Evolutionary conservation across 37 sponge, comb jelly and placozoan genomes (phyloP).

Genomic region (Chondrosia reniformis): DNA sequence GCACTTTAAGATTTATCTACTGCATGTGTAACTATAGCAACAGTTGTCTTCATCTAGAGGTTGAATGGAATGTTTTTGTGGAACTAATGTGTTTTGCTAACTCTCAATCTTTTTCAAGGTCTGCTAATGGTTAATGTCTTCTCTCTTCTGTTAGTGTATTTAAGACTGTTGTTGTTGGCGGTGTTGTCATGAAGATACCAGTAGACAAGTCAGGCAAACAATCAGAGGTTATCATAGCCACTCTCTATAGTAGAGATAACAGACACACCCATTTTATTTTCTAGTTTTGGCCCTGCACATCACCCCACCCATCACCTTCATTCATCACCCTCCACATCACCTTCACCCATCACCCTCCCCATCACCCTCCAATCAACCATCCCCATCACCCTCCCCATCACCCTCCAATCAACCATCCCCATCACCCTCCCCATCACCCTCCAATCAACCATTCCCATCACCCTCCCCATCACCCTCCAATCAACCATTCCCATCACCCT

Average conservation of each 20-base stretch:
- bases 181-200: conserved; percentile 17
- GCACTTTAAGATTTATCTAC: no score
- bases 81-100: no score
- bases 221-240: neutral
- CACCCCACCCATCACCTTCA: neutral
- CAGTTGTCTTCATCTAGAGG: no score
- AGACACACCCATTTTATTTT: no score
- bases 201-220: neutral
- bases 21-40: no score
- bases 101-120: neutral
- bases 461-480: neutral
- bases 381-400: neutral
- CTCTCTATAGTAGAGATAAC: no score
- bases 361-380: neutral
- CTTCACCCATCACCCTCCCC: neutral
- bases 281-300: neutral
- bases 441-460: neutral
- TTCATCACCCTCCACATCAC: neutral
- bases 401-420: neutral
- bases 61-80: no score
- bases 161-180: conserved; percentile 19
- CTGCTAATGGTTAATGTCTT: neutral
- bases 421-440: neutral
- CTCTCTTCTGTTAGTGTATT: neutral
- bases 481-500: neutral